Evolutionary conservation across 2,797 vertebrate species (phyloP).

Genomic region (Propithecus perrieri): DNA sequence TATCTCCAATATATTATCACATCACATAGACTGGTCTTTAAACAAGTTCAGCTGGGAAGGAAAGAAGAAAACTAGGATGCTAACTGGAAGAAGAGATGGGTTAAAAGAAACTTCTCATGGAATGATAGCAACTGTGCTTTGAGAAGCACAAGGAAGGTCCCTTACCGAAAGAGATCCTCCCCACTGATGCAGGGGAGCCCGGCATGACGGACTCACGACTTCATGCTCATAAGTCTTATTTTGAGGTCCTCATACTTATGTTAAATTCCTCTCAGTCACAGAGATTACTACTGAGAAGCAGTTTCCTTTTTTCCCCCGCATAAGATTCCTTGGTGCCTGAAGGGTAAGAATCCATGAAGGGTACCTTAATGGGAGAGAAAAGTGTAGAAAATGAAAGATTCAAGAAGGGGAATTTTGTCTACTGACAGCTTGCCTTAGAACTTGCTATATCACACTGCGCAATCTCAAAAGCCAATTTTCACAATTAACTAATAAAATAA

Average conservation of each 20-base stretch:
- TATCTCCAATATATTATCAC: not conserved
- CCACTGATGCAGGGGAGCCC: not conserved
- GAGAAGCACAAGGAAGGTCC: not conserved
- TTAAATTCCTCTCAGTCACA: not conserved
- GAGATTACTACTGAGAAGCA: not conserved
- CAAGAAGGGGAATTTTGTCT: not conserved
- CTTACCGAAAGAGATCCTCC: not conserved
- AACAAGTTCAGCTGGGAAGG: not conserved
- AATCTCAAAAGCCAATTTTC: conserved; percentile 42
- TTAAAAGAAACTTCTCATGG: not conserved
- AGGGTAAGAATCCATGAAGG: not conserved
- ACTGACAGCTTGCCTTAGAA: not conserved
- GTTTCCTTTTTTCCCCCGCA: not conserved
- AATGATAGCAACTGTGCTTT: not conserved
- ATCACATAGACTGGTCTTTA: not conserved
- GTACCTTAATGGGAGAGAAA: not conserved
- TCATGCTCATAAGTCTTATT: not conserved
- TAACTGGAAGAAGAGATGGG: not conserved
- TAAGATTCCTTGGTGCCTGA: not conserved
- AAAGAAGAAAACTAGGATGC: not conserved
- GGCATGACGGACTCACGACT: not conserved
- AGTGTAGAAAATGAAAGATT: not conserved
- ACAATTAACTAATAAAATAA: conserved; percentile 41
- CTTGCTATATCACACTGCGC: not conserved
- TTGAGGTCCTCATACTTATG: not conserved